A percentile compares a stretch with the other conserved stretches of the same genome.
These are phyloP conservation scores for Athalia cordata DNA, from an alignment of 2,888 invertebrate species.

Conservation along the genomic window DNA sequence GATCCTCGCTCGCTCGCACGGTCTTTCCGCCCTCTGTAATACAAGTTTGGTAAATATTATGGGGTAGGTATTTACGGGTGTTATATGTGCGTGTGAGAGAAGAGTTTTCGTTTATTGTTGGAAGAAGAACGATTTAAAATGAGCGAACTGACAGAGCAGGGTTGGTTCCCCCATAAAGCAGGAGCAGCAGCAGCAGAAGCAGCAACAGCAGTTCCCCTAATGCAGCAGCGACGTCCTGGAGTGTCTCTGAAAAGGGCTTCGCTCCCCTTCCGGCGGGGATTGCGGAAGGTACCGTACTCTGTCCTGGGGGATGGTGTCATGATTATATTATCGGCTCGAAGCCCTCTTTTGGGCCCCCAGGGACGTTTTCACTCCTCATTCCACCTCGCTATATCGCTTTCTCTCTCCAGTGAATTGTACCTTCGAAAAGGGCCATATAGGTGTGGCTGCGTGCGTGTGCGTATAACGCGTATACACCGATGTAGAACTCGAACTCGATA, in stretches of 20 bases:
- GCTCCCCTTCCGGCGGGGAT: slow-evolving; percentile 17
- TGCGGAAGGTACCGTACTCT: slow-evolving; percentile 1
- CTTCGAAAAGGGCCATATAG: not conserved
- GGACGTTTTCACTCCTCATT: slow-evolving; percentile 7
- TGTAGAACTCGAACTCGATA: not conserved
- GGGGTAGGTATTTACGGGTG: not conserved
- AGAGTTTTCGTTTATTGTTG: not conserved
- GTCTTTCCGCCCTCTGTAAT: no score
- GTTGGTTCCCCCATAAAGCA: not conserved
- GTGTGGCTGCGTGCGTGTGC: not conserved
- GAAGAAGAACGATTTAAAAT: slow-evolving; percentile 32
- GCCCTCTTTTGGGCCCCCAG: slow-evolving; percentile 27
- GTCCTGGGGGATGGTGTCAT: slow-evolving; percentile 43
- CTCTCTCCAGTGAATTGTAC: slow-evolving; percentile 21
- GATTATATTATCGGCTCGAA: slow-evolving; percentile 45
- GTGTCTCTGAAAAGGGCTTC: slow-evolving; percentile 29
- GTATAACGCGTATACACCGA: not conserved
- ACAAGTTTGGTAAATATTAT: no score
- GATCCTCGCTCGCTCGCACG: no score
- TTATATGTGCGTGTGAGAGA: not conserved
- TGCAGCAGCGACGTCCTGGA: slow-evolving; percentile 17
- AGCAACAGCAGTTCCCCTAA: no score
- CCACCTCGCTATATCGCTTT: slow-evolving; percentile 25
- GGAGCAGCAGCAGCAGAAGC: no score
- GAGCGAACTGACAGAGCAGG: slow-evolving; percentile 14